Evolutionary conservation across 2,888 invertebrate genomes (phyloP).

Genomic region (Eupelmus urozonus): DNA sequence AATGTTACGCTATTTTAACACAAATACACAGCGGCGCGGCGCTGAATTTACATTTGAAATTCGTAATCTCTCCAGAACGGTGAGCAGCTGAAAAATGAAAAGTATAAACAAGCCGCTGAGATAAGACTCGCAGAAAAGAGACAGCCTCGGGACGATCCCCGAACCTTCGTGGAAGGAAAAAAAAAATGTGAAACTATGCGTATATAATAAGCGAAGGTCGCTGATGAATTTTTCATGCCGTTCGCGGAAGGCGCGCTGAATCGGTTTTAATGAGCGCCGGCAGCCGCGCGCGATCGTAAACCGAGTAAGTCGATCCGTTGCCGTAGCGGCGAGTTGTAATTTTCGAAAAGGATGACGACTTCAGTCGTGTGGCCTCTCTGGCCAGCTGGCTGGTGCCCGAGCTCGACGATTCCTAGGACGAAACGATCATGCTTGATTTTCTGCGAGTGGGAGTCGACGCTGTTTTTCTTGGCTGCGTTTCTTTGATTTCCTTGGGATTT

Average conservation of each 20-base stretch:
- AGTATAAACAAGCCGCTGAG: neutral
- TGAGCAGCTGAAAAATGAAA: neutral
- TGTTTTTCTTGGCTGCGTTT: neutral
- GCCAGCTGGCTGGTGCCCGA: neutral
- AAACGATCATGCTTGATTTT: neutral
- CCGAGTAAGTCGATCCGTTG: neutral
- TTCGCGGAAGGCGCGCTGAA: constrained; percentile 45
- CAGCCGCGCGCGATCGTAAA: neutral
- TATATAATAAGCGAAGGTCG: constrained; percentile 48
- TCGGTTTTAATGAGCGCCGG: constrained; percentile 42
- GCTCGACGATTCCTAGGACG: neutral
- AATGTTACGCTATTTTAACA: constrained; percentile 1
- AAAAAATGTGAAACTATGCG: constrained; percentile 39
- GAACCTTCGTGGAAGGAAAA: constrained; percentile 49
- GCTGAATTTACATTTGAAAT: neutral
- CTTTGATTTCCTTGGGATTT: neutral
- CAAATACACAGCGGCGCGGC: neutral
- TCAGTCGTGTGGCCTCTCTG: neutral
- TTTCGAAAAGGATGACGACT: neutral
- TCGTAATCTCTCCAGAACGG: neutral
- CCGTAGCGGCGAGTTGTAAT: neutral
- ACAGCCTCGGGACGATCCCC: neutral
- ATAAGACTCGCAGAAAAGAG: neutral
- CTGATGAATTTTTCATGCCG: constrained; percentile 55
- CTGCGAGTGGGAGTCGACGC: too few species aligned